Conservation (phyloP, 1,140 invertebrate species). For the Thaumetopoea pityocampa region DNA sequence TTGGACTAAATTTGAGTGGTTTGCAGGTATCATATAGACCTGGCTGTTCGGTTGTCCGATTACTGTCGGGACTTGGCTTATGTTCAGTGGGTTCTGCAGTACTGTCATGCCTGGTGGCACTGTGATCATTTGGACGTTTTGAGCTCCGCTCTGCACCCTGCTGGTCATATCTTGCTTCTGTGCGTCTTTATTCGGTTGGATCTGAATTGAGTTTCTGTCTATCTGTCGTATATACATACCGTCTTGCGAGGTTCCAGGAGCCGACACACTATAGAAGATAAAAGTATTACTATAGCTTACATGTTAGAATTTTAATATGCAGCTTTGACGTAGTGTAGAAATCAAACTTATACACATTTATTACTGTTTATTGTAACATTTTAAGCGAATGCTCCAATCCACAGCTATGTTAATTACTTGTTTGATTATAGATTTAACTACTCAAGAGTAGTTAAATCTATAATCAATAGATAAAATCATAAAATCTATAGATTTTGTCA, state of each 20-base stretch:
- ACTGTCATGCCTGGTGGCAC: conserved; percentile 67
- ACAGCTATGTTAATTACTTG: too few relatives aligned
- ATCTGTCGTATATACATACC: conserved; percentile 67
- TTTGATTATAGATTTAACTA: too few relatives aligned
- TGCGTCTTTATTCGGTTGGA: conserved; percentile 55
- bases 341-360: too few relatives aligned
- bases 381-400: too few relatives aligned
- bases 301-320: too few relatives aligned
- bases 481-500: too few relatives aligned
- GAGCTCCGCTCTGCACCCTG: conserved; percentile 52
- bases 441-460: too few relatives aligned
- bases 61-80: conserved; percentile 59
- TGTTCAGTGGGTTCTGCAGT: conserved; percentile 59
- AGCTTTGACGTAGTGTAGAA: too few relatives aligned
- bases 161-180: conserved; percentile 61
- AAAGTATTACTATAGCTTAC: too few relatives aligned
- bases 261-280: conserved; percentile 45
- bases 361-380: too few relatives aligned
- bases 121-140: conserved; percentile 69
- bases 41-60: conserved; percentile 63
- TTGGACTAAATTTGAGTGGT: conserved; percentile 55
- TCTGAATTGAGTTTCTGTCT: conserved; percentile 61
- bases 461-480: too few relatives aligned
- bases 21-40: conserved; percentile 68
- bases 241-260: conserved; percentile 46